Evolutionary conservation across 2,113 vertebrate genomes (phyloP).

Genomic region (Petrocephalus zakoni): DNA sequence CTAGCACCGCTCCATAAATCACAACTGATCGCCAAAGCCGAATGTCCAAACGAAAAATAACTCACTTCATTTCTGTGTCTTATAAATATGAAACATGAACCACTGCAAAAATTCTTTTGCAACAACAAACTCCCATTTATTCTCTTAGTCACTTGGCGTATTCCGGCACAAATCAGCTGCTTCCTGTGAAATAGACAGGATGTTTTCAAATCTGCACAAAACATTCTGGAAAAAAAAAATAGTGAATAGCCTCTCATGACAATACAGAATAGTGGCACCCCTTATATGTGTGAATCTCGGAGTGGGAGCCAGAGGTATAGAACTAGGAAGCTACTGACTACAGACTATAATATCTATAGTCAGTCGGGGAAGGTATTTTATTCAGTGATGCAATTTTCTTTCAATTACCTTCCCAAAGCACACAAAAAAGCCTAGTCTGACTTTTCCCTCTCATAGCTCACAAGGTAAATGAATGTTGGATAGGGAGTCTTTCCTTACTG

Average conservation of each 20-base stretch:
- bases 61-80: not conserved
- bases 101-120: not conserved
- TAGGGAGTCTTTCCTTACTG: not conserved
- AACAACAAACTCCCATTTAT: not conserved
- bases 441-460: not conserved
- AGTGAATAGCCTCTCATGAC: not conserved
- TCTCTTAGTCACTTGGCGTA: not conserved
- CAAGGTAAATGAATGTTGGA: not conserved
- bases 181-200: not conserved
- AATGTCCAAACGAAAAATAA: not conserved
- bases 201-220: not conserved
- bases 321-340: too few relatives aligned
- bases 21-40: not conserved
- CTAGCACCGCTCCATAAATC: not conserved
- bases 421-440: not conserved
- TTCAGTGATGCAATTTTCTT: not conserved
- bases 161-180: not conserved
- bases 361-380: not conserved
- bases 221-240: not conserved
- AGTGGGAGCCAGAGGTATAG: too few relatives aligned
- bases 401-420: not conserved
- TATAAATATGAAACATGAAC: not conserved
- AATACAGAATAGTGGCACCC: not conserved
- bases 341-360: not conserved
- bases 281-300: not conserved